These are phyloP conservation scores for Patella depressa DNA, from an alignment of 2,888 invertebrate species.

Conservation along the genomic window DNA sequence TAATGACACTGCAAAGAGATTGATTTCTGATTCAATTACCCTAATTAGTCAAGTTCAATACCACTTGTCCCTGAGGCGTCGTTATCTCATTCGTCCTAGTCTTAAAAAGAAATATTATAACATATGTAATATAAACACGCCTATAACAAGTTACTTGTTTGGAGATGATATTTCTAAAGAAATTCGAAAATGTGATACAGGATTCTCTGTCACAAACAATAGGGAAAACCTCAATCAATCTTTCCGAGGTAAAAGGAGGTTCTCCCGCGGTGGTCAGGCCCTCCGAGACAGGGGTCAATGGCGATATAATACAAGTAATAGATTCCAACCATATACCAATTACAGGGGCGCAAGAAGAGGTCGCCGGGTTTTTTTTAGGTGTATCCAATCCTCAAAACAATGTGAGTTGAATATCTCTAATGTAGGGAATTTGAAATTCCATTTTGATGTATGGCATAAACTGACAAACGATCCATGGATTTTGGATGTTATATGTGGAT, in stretches of 20 bases:
- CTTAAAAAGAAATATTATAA: background rate
- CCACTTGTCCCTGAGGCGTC: background rate
- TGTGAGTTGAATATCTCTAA: background rate
- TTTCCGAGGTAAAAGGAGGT: too few species aligned
- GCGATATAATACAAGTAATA: background rate
- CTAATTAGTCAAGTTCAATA: background rate
- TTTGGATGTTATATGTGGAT: background rate
- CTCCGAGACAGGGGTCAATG: too few species aligned
- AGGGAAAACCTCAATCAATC: too few species aligned
- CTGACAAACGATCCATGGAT: background rate
- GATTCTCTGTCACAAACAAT: too few species aligned
- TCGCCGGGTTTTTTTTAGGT: background rate
- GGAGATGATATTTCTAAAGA: slow-evolving; percentile 6
- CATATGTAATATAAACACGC: background rate
- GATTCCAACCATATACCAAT: background rate
- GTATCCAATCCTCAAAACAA: background rate
- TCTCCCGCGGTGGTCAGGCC: too few species aligned
- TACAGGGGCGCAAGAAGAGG: background rate
- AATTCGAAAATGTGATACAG: background rate
- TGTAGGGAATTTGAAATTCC: background rate
- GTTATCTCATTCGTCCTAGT: background rate
- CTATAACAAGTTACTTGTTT: background rate
- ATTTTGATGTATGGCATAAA: background rate
- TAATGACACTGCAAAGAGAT: background rate
- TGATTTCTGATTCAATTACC: background rate